Evolutionary conservation across 2,888 invertebrate genomes (phyloP), one percentile per base, ranked within the genome.

Genomic region (Heteropelma amictum): DNA sequence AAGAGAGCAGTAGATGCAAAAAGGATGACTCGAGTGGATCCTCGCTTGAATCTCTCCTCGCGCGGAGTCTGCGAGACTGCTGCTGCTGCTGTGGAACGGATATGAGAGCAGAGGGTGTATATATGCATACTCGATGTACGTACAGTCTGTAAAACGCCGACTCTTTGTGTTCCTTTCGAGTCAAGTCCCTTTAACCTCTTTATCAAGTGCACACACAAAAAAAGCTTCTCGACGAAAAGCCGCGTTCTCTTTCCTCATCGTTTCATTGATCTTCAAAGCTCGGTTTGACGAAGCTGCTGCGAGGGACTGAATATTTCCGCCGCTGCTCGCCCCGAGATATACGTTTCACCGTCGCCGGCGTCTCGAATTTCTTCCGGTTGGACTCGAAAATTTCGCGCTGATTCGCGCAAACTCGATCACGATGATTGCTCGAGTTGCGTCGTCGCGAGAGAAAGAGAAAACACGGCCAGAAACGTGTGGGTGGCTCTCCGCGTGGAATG

Each of bases 141-240:
- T 56, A 53, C 14, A 17, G 12, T 0, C 28, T 28, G 33, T 40
- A 49, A 51, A 21, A 35, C 42, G 58, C 73, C 53, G 26, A 69
- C 51, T 63, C 69, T 73, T 68, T 73, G 73, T 73, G 42, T 58
- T 69, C 56, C 12, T 10, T 69, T 49, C 68, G 51, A 47, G 45
- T 8, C 33, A 28, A 51, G 51, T 53, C 63, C 69, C 63, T 58
- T 33, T 7, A 58, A 69, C 58, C 64, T 53, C 58, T 45, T 64
- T 40, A 56, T 38, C 35, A 21, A 7, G 21, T 14, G 45, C 53
- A 60, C 60, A 53, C 8, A 30, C 33, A 21, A 35, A 38, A 14
- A 33, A 40, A 56, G 12, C 53, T 38, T 49, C 19, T 10, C 49
- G 47, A 26, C 38, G 45, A 49, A n/a, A 10, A 26, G 40, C 58